These are phyloP conservation scores for Smutsia gigantea DNA, from an alignment of 2,797 vertebrate species.

Conservation along the genomic window DNA sequence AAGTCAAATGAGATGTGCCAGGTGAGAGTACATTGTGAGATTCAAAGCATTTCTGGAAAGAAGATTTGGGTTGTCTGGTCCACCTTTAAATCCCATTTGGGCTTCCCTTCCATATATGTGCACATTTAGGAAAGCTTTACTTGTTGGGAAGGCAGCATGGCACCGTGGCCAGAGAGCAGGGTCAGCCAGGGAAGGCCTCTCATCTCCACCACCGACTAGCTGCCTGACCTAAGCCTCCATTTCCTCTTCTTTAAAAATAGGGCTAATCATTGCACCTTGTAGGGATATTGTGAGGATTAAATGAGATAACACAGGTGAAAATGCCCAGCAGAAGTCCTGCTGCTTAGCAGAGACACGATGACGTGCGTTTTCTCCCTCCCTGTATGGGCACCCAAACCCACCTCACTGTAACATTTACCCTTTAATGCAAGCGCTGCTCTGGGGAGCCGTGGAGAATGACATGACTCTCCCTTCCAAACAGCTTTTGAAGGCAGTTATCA, in stretches of 20 bases:
- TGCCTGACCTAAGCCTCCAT: background rate
- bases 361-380: background rate
- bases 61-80: too few species aligned
- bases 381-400: background rate
- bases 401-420: background rate
- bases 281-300: background rate
- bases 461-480: background rate
- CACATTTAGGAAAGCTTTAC: background rate
- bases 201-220: rapidly evolving
- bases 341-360: background rate
- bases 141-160: background rate
- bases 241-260: background rate
- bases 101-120: background rate
- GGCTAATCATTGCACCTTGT: background rate
- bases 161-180: background rate
- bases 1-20: background rate
- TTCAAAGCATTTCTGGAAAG: background rate
- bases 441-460: slow-evolving; percentile 52
- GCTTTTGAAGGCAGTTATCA: slow-evolving; percentile 52
- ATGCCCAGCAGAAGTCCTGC: background rate
- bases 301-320: background rate
- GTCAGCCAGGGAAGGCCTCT: background rate
- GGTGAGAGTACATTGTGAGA: background rate
- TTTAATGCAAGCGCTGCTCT: background rate
- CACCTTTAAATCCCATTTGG: background rate